phyloP scores from a whole-genome alignment of 2,113 vertebrate species.

The Columbina picui region DNA sequence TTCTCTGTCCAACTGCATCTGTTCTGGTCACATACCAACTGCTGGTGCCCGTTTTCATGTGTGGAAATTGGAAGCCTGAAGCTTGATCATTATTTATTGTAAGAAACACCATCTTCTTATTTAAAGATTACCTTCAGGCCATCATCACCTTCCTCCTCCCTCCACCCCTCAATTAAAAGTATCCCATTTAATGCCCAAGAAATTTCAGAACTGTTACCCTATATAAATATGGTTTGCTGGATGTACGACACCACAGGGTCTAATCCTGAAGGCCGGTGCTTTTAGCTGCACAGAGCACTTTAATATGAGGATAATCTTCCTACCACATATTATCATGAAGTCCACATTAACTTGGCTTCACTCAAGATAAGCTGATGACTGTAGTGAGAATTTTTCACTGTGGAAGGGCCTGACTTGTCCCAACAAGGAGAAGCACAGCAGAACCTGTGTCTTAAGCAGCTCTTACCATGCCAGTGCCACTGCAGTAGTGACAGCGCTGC shows the following conservation, averaged over 20 bases:
- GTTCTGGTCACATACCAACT: background rate
- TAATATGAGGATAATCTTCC: background rate
- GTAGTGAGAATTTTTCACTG: background rate
- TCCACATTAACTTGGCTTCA: background rate
- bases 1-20: background rate
- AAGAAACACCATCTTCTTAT: background rate
- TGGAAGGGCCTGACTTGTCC: background rate
- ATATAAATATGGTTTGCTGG: background rate
- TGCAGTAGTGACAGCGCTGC: slow-evolving; percentile 90
- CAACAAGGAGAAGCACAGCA: background rate
- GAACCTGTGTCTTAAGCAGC: background rate
- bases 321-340: background rate
- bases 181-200: background rate
- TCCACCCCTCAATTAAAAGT: background rate
- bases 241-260: background rate
- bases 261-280: background rate
- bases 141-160: background rate
- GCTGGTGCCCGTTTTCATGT: too few species aligned
- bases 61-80: background rate
- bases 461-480: slow-evolving; percentile 93
- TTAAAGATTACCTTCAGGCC: background rate
- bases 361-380: background rate
- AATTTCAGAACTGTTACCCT: background rate
- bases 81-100: background rate
- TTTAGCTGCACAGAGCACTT: background rate